These are phyloP conservation scores for Chloroceryle inda DNA, from an alignment of 2,797 vertebrate genomes.

Conservation along the genomic window DNA sequence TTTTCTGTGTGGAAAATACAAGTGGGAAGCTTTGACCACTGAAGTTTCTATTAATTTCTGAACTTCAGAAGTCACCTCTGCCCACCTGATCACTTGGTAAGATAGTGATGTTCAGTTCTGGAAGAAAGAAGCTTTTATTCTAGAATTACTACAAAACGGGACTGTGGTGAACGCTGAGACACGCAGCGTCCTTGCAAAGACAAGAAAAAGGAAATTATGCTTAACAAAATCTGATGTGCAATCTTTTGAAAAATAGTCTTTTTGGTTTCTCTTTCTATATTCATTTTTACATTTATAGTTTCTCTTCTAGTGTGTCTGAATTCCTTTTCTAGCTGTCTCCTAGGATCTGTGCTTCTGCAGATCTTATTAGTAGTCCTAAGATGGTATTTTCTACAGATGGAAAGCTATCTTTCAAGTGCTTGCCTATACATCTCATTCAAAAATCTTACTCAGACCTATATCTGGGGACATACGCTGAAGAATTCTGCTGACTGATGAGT, in stretches of 20 bases:
- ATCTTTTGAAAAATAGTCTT: background rate
- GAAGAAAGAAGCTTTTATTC: background rate
- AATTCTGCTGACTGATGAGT: background rate
- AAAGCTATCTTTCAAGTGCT: background rate
- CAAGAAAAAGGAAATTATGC: background rate
- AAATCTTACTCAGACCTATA: background rate
- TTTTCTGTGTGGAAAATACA: background rate
- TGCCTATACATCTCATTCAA: background rate
- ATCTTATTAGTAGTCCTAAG: background rate
- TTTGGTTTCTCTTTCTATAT: background rate
- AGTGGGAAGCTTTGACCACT: background rate
- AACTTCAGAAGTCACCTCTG: background rate
- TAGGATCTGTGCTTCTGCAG: background rate
- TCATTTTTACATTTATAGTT: background rate
- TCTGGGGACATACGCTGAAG: background rate
- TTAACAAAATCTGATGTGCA: background rate
- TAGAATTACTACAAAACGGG: background rate
- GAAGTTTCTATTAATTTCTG: conserved; percentile 4
- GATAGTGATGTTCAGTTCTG: background rate
- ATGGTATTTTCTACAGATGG: background rate
- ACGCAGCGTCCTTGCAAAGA: background rate
- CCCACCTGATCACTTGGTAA: background rate
- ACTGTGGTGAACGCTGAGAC: background rate
- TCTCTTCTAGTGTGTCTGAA: background rate
- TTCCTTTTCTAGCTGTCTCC: background rate